Evolutionary conservation across 2,113 vertebrate genomes (phyloP).

Genomic region (Mormoops blainvillei): DNA sequence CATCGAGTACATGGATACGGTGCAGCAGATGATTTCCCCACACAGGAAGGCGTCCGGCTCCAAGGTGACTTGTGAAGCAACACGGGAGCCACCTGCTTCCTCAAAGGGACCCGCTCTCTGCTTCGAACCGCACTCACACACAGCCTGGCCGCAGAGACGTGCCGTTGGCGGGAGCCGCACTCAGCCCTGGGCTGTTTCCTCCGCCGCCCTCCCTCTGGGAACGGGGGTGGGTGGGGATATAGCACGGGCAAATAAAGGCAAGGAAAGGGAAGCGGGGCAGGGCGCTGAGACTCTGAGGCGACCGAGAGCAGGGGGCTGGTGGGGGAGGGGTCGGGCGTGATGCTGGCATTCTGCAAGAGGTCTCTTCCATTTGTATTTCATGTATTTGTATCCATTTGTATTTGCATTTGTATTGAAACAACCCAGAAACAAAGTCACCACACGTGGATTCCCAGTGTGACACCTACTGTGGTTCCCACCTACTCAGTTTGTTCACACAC

Average conservation of each 20-base stretch:
- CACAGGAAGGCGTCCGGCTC: background rate
- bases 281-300: background rate
- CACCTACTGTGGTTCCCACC: background rate
- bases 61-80: rapidly evolving
- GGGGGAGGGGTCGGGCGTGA: no score
- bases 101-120: rapidly evolving
- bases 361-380: no score
- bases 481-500: background rate
- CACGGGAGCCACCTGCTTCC: background rate
- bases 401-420: no score
- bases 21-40: background rate
- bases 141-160: background rate
- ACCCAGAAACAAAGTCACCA: background rate
- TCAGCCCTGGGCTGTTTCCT: background rate
- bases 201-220: rapidly evolving
- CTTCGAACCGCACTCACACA: rapidly evolving
- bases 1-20: rapidly evolving
- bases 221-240: rapidly evolving
- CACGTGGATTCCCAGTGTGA: background rate
- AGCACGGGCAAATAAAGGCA: background rate
- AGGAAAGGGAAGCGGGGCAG: background rate
- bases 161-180: rapidly evolving
- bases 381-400: no score
- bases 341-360: no score
- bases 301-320: rapidly evolving